Evolutionary conservation across 2,888 invertebrate genomes (phyloP).

Genomic region (Limnephilus marmoratus): DNA sequence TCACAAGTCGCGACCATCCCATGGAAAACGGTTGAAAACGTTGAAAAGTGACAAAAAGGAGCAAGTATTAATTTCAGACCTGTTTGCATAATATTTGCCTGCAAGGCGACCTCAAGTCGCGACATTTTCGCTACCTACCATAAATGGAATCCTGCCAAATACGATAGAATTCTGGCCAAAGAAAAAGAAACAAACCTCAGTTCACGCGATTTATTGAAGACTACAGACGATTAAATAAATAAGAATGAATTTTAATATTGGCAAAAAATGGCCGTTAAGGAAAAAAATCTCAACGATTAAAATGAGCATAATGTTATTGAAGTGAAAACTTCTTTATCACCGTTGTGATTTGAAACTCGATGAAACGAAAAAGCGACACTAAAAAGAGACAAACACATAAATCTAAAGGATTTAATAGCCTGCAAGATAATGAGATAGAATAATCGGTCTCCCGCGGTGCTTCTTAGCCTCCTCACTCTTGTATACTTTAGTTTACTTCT

Average conservation of each 20-base stretch:
- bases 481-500: too few relatives aligned
- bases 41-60: not conserved
- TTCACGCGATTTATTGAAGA: not conserved
- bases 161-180: not conserved
- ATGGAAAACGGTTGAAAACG: not conserved
- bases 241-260: not conserved
- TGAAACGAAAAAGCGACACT: too few relatives aligned
- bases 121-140: conserved; percentile 13
- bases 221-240: not conserved
- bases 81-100: not conserved
- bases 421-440: too few relatives aligned
- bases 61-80: not conserved
- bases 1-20: too few relatives aligned
- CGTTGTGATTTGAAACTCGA: too few relatives aligned
- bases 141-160: conserved; percentile 27
- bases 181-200: not conserved
- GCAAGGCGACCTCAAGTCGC: conserved; percentile 26
- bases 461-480: too few relatives aligned
- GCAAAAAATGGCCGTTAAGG: not conserved
- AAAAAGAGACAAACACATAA: too few relatives aligned
- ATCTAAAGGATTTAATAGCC: too few relatives aligned
- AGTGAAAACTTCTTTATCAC: too few relatives aligned
- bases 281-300: too few relatives aligned
- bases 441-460: too few relatives aligned
- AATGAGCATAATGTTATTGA: too few relatives aligned